Conservation (phyloP, 2,888 invertebrate genomes). For the Stenotaenia linearis region DNA sequence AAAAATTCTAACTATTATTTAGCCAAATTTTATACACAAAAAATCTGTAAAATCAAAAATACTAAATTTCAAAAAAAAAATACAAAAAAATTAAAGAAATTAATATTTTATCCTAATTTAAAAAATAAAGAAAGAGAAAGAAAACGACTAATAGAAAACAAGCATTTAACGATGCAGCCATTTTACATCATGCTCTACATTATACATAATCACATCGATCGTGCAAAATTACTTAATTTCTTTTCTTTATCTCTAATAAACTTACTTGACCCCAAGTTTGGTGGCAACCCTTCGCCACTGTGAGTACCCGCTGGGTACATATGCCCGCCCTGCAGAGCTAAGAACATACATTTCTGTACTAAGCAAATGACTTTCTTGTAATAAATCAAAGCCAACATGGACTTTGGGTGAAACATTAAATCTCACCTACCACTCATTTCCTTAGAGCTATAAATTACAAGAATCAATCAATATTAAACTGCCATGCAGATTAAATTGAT, state of each 20-base stretch:
- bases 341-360: slow-evolving; percentile 30
- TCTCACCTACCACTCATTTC: not conserved
- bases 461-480: slow-evolving; percentile 11
- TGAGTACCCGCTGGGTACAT: slow-evolving; percentile 43
- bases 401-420: slow-evolving; percentile 24
- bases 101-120: not conserved
- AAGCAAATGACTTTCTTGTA: slow-evolving; percentile 23
- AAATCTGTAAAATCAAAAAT: no score
- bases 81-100: no score
- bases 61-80: no score
- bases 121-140: not conserved
- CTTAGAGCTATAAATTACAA: slow-evolving; percentile 1
- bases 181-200: not conserved
- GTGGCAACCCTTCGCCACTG: slow-evolving; percentile 91
- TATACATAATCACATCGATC: not conserved
- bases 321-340: slow-evolving; percentile 39
- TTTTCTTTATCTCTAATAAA: slow-evolving; percentile 43
- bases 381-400: slow-evolving; percentile 14
- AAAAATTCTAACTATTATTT: no score
- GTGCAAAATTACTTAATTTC: not conserved
- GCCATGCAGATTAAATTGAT: slow-evolving; percentile 1
- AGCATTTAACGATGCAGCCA: not conserved
- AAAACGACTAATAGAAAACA: not conserved
- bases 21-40: no score
- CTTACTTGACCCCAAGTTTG: slow-evolving; percentile 93